Evolutionary conservation across 2,888 invertebrate genomes (phyloP).

Genomic region (Spicauda simplicius): DNA sequence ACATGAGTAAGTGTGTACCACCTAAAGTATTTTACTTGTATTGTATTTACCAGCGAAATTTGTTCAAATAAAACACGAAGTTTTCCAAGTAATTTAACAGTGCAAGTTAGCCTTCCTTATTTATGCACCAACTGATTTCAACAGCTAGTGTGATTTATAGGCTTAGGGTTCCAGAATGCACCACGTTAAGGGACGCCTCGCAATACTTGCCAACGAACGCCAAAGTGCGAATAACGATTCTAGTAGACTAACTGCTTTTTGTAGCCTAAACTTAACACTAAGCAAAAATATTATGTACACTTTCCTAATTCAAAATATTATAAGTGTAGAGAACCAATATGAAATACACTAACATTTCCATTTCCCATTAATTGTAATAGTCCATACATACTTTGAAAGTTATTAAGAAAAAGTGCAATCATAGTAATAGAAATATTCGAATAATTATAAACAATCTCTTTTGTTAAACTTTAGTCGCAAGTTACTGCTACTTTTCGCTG

Average conservation of each 20-base stretch:
- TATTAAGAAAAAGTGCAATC: no score
- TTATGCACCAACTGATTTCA: slow-evolving; percentile 34
- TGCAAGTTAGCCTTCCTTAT: slow-evolving; percentile 28
- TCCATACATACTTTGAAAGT: no score
- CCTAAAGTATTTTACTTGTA: neutral
- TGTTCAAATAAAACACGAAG: slow-evolving; percentile 18
- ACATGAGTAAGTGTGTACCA: neutral
- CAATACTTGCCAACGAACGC: slow-evolving; percentile 18
- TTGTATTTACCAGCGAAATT: slow-evolving; percentile 3
- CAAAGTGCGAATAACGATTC: neutral
- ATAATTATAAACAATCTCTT: neutral
- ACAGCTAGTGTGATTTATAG: slow-evolving; percentile 28
- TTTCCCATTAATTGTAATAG: neutral
- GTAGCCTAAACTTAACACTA: no score
- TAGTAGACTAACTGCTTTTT: neutral
- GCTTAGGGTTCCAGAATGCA: slow-evolving; percentile 25
- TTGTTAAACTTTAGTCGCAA: neutral
- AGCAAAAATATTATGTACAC: no score
- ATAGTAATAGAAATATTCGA: neutral
- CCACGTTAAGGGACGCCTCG: slow-evolving; percentile 11
- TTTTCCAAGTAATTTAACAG: slow-evolving; percentile 25
- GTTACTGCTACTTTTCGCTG: neutral
- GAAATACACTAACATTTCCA: neutral
- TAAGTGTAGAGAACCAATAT: no score
- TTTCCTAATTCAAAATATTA: no score